Evolutionary conservation across 2,113 vertebrate genomes (phyloP).

Genomic region (Seriola rivoliana): DNA sequence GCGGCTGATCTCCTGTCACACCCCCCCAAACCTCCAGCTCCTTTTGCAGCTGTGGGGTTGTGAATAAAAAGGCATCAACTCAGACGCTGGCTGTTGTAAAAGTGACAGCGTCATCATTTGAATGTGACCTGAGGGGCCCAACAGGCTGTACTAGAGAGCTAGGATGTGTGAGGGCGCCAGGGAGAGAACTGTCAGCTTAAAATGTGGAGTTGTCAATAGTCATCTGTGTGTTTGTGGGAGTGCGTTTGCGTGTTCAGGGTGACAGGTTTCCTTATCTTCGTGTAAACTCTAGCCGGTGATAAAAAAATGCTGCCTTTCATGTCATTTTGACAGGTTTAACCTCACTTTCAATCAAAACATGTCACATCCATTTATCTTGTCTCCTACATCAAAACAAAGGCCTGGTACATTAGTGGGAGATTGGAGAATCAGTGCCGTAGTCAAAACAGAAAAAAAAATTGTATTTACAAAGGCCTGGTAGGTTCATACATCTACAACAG

Average conservation of each 20-base stretch:
- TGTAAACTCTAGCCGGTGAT: conserved; percentile 2
- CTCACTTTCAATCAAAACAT: conserved; percentile 11
- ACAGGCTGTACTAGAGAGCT: neutral
- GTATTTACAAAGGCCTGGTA: too few species aligned
- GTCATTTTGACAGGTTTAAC: conserved; percentile 8
- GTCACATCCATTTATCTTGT: conserved; percentile 1
- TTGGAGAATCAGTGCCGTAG: neutral
- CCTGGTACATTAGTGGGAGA: too few species aligned
- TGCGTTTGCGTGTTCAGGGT: neutral
- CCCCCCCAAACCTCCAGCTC: conserved; percentile 27
- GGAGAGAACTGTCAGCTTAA: conserved; percentile 36
- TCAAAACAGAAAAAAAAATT: too few species aligned
- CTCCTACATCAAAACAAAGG: neutral
- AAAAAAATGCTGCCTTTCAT: neutral
- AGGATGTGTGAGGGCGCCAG: neutral
- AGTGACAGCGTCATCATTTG: conserved; percentile 56
- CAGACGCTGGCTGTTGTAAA: conserved; percentile 31
- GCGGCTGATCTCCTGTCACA: conserved; percentile 50
- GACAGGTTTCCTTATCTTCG: conserved; percentile 17
- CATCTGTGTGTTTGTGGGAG: conserved; percentile 30
- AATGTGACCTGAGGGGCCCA: conserved; percentile 42
- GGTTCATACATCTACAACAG: too few species aligned
- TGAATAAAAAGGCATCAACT: conserved; percentile 44
- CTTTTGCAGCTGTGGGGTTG: conserved; percentile 17
- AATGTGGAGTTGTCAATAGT: conserved; percentile 45